Base-by-base conservation (phyloP, 37 sponge, comb jelly and placozoan species). In the Beroe forskalii region DNA sequence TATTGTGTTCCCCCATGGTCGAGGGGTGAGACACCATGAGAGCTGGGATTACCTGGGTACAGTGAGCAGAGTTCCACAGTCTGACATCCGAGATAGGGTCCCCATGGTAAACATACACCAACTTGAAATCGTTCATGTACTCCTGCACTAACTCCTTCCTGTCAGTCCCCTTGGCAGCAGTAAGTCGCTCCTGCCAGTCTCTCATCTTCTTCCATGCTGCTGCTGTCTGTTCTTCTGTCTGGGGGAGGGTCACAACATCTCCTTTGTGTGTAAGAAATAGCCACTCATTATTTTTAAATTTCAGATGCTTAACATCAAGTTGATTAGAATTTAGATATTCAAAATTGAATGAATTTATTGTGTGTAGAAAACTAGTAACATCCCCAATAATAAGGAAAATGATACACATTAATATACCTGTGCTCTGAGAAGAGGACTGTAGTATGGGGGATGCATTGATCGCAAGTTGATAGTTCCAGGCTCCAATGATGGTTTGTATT, bases 361-460 rank as follows among this genome's bases (percentile, higher is more conserved):
- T 55, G 9, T 55, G 17, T 9, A 55, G 14, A 55, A 55, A 9
- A 55, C 14, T 17, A 55, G 17, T 55, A 9, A 55, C 9, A 55
- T 55, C 60, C 60, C 60, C 9, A 17, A 9, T n/a, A n/a, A n/a
- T n/a, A n/a, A n/a, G n/a, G n/a, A n/a, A n/a, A n/a, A n/a, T n/a
- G n/a, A n/a, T n/a, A n/a, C n/a, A n/a, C n/a, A n/a, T n/a, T n/a
- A 69, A 43, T 14, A 1, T 80, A 80, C 86, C 86, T 80, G 86
- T 1, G 25, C 40, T n/a, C 55, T 41, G 0, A 80, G 86, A 23
- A 38, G 44, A 20, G 44, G 86, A 27, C 86, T 80, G 48, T 80
- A 25, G 40, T 80, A 80, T 1, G 48, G 24, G n/a, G 86, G 86
- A 48, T 43, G 55, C 44, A 80, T 27, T 4, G 86, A 80, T 42